Base-by-base conservation (phyloP, 2,113 vertebrate species). In the Thalassarche chlororhynchos region DNA sequence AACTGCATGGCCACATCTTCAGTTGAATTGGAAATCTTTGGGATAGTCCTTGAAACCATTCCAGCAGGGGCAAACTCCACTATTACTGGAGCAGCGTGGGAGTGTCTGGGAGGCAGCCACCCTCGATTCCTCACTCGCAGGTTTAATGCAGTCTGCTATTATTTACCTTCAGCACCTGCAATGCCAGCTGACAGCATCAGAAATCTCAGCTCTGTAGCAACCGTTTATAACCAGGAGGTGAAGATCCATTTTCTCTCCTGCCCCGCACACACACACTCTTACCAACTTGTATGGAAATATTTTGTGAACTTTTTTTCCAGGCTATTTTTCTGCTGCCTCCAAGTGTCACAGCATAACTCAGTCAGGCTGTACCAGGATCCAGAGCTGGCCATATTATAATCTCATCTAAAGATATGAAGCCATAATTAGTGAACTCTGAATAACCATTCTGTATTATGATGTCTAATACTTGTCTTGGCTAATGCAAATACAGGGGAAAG, bases 321-420 rank as follows among this genome's bases (percentile, higher is more conserved):
- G 96, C 96, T 96, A 69, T 98, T 98, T 98, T 97, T 58, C 96
- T 91, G 95, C 96, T 96, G 88, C 97, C 55, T 97, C 95, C 93
- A 89, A 97, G 95, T 96, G 97, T 97, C 91, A 92, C 96, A 95
- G 97, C 97, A 97, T 98, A 98, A 98, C 98, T 98, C 97, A 97
- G 98, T 95, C 98, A 98, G 97, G 98, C 98, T 94, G 98, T 98
- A 98, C 98, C 98, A 98, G 98, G 97, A 98, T 87, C 98, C 95
- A 93, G 98, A 98, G 97, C 96, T 98, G 90, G 89, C 95, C 96
- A 97, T 97, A 98, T 98, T 98, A 98, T 98, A 98, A 98, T 98
- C 98, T 98, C 98, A 98, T 98, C 98, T 97, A 97, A 97, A 98
- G 97, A 98, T 98, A 98, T 32, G 87, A 98, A 98, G 95, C 96